These are phyloP conservation scores for Lipophrys pholis DNA, from an alignment of 2,113 vertebrate species.

Conservation along the genomic window DNA sequence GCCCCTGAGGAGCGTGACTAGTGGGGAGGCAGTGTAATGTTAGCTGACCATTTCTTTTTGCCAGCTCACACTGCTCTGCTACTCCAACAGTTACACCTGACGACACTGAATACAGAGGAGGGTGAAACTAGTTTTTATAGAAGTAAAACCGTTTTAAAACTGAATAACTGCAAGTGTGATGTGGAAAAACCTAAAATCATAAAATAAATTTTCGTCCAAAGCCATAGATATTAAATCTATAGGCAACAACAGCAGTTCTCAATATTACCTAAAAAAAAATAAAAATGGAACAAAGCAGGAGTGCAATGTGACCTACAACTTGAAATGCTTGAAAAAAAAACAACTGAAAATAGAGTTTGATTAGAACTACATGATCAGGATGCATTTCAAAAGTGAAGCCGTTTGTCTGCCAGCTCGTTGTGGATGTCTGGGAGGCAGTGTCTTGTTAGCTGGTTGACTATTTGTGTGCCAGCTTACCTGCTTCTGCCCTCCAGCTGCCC, in stretches of 20 bases:
- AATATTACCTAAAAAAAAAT: neutral
- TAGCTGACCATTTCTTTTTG: conserved; percentile 85
- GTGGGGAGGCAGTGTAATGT: conserved; percentile 91
- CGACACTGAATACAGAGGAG: neutral
- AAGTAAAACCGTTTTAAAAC: no score
- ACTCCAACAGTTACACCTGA: conserved; percentile 73
- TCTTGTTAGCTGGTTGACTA: conserved; percentile 85
- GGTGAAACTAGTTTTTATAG: no score
- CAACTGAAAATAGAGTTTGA: neutral
- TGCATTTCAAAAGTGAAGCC: neutral
- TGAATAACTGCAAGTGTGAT: no score
- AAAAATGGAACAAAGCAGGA: neutral
- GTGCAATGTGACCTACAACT: no score
- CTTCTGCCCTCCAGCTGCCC: conserved; percentile 76
- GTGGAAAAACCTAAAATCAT: no score
- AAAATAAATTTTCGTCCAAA: no score
- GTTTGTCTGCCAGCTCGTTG: neutral
- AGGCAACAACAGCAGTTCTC: no score
- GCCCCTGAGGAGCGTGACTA: conserved; percentile 62
- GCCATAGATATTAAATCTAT: no score
- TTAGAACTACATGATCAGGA: no score
- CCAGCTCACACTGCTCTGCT: conserved; percentile 83
- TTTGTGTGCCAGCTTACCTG: conserved; percentile 77
- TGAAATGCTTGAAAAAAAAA: no score
- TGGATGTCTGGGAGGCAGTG: conserved; percentile 85